Evolutionary conservation across 2,888 invertebrate genomes (phyloP), one percentile per base, ranked within the genome.

Genomic region (Drosophila bunnanda): DNA sequence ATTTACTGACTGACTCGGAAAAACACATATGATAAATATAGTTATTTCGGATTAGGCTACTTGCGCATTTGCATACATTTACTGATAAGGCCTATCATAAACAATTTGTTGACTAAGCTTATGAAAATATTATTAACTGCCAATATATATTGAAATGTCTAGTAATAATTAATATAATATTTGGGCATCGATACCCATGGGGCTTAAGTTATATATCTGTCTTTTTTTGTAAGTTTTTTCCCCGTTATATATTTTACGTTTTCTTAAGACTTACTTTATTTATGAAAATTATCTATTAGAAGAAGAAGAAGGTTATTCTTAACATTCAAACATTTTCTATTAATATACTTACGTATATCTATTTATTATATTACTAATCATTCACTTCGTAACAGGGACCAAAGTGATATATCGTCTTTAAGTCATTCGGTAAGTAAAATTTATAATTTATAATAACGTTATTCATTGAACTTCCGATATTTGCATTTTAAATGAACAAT

Each of bases 31-130:
- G 7, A 44, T 28, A 46, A 28, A 44, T 28, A 46, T n/a, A 28
- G 10, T 28, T 46, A n/a, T 9, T 5, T 2, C 6, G 10, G 17
- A 1, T 17, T 8, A 48, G 13, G 17, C 48, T 48, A 30, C 17
- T 30, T 48, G 17, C 48, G 20, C 5, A 15, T 38, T 15, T 53
- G 9, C 10, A 15, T 30, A 13, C 8, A n/a, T 22, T 4, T 10
- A n/a, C n/a, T 38, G 62, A 62, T 62, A 30, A 22, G 20, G 20
- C n/a, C 13, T 44, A 61, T 62, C 44, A n/a, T 30, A 22, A n/a
- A 20, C 1, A n/a, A 44, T 62, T 30, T 20, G 15, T 61, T 25
- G 22, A 8, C 9, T 6, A 5, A 9, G 43, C 34, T 28, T 20
- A 61, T n/a, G 34, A 28, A 34, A 34, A 1, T 6, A 15, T 20